phyloP scores from a whole-genome alignment of 2,113 vertebrate genomes.

The Piprites chloris region DNA sequence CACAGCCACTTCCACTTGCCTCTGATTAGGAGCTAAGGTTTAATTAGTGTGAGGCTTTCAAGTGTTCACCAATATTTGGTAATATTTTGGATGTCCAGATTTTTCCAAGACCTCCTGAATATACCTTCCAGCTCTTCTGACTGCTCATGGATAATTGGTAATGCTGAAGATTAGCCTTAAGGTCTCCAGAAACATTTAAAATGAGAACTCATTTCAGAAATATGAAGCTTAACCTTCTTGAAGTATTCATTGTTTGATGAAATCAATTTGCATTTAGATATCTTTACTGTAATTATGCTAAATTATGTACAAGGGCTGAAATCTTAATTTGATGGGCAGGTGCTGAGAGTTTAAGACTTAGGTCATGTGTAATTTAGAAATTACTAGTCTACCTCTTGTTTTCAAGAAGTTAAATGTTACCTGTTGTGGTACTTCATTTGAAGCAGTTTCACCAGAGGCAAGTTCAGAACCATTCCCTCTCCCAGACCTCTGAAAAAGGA shows the following conservation, averaged over 20 bases:
- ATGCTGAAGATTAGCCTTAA: neutral
- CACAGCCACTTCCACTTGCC: neutral
- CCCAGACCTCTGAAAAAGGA: neutral
- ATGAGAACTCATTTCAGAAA: neutral
- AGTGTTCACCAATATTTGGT: accelerated
- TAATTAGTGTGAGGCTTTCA: neutral
- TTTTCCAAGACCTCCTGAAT: neutral
- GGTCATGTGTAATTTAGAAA: neutral
- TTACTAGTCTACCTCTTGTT: neutral
- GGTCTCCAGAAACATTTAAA: neutral
- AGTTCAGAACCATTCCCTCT: neutral
- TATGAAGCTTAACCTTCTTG: neutral
- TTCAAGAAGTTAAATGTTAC: neutral
- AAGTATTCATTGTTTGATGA: constrained; percentile 7
- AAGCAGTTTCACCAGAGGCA: neutral
- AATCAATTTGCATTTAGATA: constrained; percentile 5
- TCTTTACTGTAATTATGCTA: neutral
- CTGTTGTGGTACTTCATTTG: neutral
- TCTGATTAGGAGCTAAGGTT: neutral
- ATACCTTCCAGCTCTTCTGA: neutral
- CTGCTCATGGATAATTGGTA: neutral
- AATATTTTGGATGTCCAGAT: neutral
- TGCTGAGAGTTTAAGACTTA: neutral
- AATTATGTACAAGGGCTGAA: neutral
- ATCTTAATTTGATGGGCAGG: neutral